Evolutionary conservation across 1,140 invertebrate species (phyloP).

Genomic region (Samia ricini): DNA sequence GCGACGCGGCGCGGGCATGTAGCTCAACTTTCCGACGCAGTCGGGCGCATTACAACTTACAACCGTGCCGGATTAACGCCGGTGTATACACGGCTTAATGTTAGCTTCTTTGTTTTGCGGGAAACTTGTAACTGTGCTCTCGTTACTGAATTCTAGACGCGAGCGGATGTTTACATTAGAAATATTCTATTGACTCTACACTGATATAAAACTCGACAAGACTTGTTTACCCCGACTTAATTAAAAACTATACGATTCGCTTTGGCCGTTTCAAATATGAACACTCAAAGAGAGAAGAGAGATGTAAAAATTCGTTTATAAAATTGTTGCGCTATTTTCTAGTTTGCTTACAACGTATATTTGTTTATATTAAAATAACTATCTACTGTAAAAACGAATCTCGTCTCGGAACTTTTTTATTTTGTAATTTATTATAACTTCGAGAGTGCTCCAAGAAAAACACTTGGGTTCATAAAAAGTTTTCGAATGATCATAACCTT

Average conservation of each 20-base stretch:
- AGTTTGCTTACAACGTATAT: slow-evolving; percentile 1
- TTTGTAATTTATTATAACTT: slow-evolving; percentile 6
- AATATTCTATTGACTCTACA: neutral
- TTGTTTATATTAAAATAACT: neutral
- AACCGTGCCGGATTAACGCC: slow-evolving; percentile 49
- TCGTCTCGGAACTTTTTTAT: slow-evolving; percentile 4
- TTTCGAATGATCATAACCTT: slow-evolving; percentile 9
- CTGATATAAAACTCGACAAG: neutral
- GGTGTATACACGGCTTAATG: slow-evolving; percentile 57
- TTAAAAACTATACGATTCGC: slow-evolving; percentile 3
- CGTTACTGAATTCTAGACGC: neutral
- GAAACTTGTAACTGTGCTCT: slow-evolving; percentile 13
- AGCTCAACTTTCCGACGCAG: slow-evolving; percentile 58
- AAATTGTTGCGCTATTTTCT: neutral
- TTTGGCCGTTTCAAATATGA: neutral
- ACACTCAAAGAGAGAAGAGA: neutral
- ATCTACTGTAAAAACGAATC: slow-evolving; percentile 7
- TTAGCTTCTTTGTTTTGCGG: slow-evolving; percentile 53
- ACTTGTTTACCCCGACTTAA: slow-evolving; percentile 6
- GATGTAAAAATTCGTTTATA: neutral
- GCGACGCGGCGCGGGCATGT: slow-evolving; percentile 27
- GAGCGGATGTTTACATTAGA: neutral
- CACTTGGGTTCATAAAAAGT: slow-evolving; percentile 3
- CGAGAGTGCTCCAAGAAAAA: neutral
- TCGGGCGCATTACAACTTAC: slow-evolving; percentile 52